Conservation (phyloP, 2,888 invertebrate genomes). For the Cheilosia scutellata region DNA sequence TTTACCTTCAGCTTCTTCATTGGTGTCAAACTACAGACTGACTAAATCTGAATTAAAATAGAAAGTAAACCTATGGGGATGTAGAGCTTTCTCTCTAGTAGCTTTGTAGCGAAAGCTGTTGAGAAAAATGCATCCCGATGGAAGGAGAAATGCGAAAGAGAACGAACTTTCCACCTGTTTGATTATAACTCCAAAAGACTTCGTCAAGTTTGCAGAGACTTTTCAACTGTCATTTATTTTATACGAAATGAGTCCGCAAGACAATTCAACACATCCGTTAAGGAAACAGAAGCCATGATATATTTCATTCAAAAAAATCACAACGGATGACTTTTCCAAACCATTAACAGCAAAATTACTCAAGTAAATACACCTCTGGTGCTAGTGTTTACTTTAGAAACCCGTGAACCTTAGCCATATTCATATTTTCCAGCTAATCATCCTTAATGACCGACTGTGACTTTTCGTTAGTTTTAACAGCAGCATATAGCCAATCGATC, state of each 20-base stretch:
- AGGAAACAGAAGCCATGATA: no score
- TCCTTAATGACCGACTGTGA: no score
- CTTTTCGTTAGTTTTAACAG: no score
- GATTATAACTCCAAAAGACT: constrained; percentile 7
- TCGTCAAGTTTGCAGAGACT: constrained; percentile 30
- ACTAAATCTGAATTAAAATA: not conserved
- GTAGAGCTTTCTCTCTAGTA: not conserved
- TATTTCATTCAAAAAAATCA: no score
- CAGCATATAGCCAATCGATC: no score
- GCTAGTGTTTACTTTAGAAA: no score
- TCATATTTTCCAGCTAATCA: no score
- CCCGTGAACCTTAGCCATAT: no score
- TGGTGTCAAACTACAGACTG: not conserved
- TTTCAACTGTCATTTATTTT: constrained; percentile 16
- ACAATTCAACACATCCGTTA: no score
- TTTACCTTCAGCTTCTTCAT: not conserved
- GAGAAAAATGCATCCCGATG: not conserved
- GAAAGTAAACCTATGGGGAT: not conserved
- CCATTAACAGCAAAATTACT: no score
- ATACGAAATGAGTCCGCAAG: not conserved
- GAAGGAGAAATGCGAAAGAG: constrained; percentile 2
- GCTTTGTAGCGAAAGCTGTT: constrained; percentile 11
- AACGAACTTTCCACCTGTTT: constrained; percentile 41
- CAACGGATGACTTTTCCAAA: no score
- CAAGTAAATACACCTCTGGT: no score